A percentile compares a stretch with the other conserved stretches of the same genome.
phyloP scores from a whole-genome alignment of 2,113 vertebrate genomes.

The Polyodon spathula region DNA sequence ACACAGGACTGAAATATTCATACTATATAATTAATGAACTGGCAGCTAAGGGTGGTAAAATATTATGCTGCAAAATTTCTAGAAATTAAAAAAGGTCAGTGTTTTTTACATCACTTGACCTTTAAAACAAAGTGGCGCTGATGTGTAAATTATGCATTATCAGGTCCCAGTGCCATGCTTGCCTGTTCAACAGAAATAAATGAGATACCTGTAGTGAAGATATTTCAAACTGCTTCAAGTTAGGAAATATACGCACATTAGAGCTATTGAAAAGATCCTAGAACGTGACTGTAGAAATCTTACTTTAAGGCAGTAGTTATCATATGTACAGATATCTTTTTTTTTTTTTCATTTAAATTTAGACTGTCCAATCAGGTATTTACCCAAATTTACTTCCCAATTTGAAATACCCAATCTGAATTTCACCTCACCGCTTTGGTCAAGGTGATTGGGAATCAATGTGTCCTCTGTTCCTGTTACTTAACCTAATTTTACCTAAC shows the following conservation, averaged over 20 bases:
- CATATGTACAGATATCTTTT: too few relatives aligned
- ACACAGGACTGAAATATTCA: too few relatives aligned
- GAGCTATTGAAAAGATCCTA: neutral
- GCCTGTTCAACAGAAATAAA: neutral
- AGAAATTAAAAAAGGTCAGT: neutral
- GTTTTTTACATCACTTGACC: slow-evolving; percentile 3
- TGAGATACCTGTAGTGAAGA: neutral
- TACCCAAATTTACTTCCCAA: too few relatives aligned
- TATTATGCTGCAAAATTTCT: neutral
- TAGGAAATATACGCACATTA: neutral
- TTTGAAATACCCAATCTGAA: too few relatives aligned
- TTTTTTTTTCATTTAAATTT: too few relatives aligned
- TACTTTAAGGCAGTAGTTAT: too few relatives aligned
- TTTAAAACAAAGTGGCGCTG: neutral
- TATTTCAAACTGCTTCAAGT: neutral
- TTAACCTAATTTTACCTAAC: too few relatives aligned
- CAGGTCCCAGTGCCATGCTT: neutral
- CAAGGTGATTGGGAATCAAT: too few relatives aligned
- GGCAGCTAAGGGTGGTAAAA: neutral
- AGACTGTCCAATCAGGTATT: too few relatives aligned
- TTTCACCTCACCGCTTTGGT: too few relatives aligned
- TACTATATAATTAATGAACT: neutral
- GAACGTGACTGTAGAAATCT: too few relatives aligned
- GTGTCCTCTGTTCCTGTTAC: too few relatives aligned
- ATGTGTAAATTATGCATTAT: slow-evolving; percentile 2